Percentiles rank a stretch among this genome's conserved stretches.
These are phyloP conservation scores for Poecilia wingei DNA, from an alignment of 2,797 vertebrate species.

Conservation along the genomic window DNA sequence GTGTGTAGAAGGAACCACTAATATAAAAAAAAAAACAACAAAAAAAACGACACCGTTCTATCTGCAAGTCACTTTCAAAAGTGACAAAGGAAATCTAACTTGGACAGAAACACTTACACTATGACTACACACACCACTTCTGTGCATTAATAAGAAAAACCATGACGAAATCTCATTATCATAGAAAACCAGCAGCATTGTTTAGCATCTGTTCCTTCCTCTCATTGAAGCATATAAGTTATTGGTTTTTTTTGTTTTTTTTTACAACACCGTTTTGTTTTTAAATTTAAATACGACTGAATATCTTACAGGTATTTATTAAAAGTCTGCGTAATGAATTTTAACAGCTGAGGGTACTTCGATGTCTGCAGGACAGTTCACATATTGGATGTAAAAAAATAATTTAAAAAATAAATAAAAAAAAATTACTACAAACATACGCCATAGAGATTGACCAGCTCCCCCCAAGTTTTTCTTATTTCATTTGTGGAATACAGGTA, in stretches of 20 bases:
- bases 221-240: conserved; percentile 56
- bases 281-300: conserved; percentile 58
- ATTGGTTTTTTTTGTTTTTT: conserved; percentile 27
- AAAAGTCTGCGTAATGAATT: conserved; percentile 63
- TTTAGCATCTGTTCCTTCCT: conserved; percentile 52
- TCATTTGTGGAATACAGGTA: neutral
- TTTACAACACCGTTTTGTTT: conserved; percentile 54
- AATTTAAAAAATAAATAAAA: neutral
- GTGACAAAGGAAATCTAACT: conserved; percentile 48
- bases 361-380: conserved; percentile 19
- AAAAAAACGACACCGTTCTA: conserved; percentile 54
- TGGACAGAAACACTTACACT: conserved; percentile 55
- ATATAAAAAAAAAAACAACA: conserved; percentile 37
- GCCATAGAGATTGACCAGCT: conserved; percentile 9
- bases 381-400: neutral
- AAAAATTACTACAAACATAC: conserved; percentile 15
- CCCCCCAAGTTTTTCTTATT: conserved; percentile 5
- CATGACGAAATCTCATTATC: conserved; percentile 63
- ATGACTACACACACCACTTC: conserved; percentile 58
- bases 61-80: conserved; percentile 46
- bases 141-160: conserved; percentile 59
- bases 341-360: conserved; percentile 46
- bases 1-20: conserved; percentile 32
- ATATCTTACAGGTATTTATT: conserved; percentile 69
- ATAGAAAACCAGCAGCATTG: conserved; percentile 66